These are phyloP conservation scores for Recurvirostra avosetta DNA, from an alignment of 2,113 vertebrate genomes.

Conservation along the genomic window DNA sequence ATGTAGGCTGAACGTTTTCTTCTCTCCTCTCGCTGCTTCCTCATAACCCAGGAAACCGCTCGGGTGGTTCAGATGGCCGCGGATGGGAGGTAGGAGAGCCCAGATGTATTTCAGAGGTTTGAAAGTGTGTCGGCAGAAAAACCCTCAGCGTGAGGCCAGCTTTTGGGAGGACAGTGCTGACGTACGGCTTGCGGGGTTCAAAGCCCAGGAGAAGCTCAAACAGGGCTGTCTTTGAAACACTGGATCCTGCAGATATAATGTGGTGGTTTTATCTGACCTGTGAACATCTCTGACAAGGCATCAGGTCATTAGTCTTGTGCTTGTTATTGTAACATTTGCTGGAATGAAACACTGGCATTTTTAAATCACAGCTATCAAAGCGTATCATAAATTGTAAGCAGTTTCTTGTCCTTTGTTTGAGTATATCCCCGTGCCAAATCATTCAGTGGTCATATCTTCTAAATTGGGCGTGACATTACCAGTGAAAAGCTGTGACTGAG, in stretches of 20 bases:
- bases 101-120: rapidly evolving
- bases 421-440: neutral
- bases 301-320: constrained; percentile 12
- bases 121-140: neutral
- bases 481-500: neutral
- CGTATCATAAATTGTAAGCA: neutral
- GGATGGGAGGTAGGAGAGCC: neutral
- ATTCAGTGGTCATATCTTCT: neutral
- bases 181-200: neutral
- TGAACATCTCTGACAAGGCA: constrained; percentile 30
- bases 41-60: neutral
- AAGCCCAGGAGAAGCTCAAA: constrained; percentile 15
- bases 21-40: neutral
- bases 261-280: constrained; percentile 13
- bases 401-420: constrained; percentile 25
- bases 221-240: neutral
- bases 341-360: constrained; percentile 16
- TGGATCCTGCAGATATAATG: neutral
- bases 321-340: constrained; percentile 35
- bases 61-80: neutral
- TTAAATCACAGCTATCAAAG: constrained; percentile 1
- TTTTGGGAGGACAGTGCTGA: neutral
- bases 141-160: neutral
- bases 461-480: neutral
- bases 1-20: neutral